phyloP scores from a whole-genome alignment of 2,888 invertebrate genomes.

The Caenorhabditis sp. region DNA sequence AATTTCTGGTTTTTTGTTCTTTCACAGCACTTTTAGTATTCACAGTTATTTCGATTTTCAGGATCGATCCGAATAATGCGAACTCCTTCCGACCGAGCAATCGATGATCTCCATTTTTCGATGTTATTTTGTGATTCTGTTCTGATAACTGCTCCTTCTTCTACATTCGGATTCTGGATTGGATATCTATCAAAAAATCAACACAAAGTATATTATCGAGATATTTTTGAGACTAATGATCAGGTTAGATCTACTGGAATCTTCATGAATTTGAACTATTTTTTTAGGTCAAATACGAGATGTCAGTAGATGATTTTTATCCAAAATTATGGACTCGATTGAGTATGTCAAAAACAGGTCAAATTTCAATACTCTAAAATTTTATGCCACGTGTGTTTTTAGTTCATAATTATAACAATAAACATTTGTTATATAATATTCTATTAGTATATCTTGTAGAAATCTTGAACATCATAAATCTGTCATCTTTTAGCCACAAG shows the following conservation, averaged over 20 bases:
- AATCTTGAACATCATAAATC: too few species aligned
- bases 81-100: neutral
- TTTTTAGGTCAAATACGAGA: conserved; percentile 24
- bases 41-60: too few species aligned
- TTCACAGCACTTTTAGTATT: too few species aligned
- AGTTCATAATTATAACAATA: neutral
- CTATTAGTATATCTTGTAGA: too few species aligned
- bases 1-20: too few species aligned
- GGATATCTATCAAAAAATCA: conserved; percentile 30
- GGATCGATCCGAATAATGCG: neutral
- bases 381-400: neutral
- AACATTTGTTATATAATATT: neutral
- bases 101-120: conserved; percentile 26
- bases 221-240: conserved; percentile 27
- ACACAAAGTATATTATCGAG: conserved; percentile 23
- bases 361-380: neutral
- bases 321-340: conserved; percentile 22
- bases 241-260: neutral
- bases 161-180: conserved; percentile 36
- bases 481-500: too few species aligned
- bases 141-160: conserved; percentile 33
- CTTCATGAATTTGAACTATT: neutral
- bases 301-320: conserved; percentile 30
- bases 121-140: conserved; percentile 26
- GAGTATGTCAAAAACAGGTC: conserved; percentile 12